Evolutionary conservation across 2,113 vertebrate genomes (phyloP).

Genomic region (Gambusia affinis): DNA sequence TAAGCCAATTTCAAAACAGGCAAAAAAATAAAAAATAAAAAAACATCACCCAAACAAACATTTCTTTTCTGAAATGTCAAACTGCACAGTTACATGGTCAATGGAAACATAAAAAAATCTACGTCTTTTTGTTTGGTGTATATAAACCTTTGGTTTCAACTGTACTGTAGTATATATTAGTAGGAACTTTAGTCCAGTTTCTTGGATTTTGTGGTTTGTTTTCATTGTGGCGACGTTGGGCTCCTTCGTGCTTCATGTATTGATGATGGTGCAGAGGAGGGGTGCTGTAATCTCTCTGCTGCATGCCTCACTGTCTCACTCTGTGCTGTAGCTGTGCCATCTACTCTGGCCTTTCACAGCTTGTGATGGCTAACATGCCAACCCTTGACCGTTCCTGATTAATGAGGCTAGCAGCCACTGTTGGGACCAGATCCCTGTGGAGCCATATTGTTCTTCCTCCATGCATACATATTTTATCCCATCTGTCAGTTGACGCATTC

Average conservation of each 20-base stretch:
- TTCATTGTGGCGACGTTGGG: not conserved
- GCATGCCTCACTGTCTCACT: conserved; percentile 37
- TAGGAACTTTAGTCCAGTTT: too few species aligned
- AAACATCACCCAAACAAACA: too few species aligned
- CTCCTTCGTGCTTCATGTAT: conserved; percentile 28
- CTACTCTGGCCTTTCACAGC: conserved; percentile 49
- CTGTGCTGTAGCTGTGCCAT: conserved; percentile 43
- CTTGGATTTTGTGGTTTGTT: too few species aligned
- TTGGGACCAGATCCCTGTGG: not conserved
- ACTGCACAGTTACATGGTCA: too few species aligned
- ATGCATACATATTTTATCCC: conserved; percentile 14
- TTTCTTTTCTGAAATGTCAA: too few species aligned
- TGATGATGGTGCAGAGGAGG: conserved; percentile 3
- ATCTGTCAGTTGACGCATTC: not conserved
- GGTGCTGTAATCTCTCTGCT: conserved; percentile 21
- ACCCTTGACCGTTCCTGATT: conserved; percentile 55
- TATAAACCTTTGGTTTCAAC: too few species aligned
- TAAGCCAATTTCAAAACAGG: too few species aligned
- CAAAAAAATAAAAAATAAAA: too few species aligned
- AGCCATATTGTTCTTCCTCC: conserved; percentile 18
- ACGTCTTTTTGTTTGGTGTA: too few species aligned
- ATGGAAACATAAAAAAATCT: too few species aligned
- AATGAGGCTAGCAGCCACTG: conserved; percentile 39
- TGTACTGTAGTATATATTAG: too few species aligned
- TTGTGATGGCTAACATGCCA: conserved; percentile 48